Percentiles rank a stretch among this genome's conserved stretches.
These are phyloP conservation scores for Dendrophyllia cribrosa DNA, from an alignment of 64 coral and sea anemone species.

Conservation along the genomic window DNA sequence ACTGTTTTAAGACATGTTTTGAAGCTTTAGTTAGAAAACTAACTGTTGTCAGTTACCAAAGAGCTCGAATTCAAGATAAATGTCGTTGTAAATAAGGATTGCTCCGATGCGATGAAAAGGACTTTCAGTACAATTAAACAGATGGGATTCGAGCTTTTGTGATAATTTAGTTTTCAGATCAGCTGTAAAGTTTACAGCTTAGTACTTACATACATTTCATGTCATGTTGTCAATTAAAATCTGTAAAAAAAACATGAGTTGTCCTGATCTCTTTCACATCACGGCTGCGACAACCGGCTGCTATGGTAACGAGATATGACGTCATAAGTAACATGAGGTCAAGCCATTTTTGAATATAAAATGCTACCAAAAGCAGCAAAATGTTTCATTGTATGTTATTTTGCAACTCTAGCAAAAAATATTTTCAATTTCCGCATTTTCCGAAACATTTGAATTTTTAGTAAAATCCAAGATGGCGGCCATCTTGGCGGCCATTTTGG, in stretches of 20 bases:
- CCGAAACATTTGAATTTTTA: too few species aligned
- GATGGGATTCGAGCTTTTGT: slow-evolving; percentile 15
- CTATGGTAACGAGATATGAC: too few species aligned
- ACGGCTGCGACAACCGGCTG: too few species aligned
- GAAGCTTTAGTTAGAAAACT: slow-evolving; percentile 33
- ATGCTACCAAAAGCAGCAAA: too few species aligned
- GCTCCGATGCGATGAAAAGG: slow-evolving; percentile 22
- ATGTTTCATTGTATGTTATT: too few species aligned
- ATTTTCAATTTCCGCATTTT: too few species aligned
- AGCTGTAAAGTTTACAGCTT: slow-evolving; percentile 7
- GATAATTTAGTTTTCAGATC: slow-evolving; percentile 39
- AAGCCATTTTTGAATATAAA: too few species aligned
- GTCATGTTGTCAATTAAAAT: slow-evolving; percentile 47
- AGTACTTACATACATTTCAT: not conserved
- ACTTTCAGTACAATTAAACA: not conserved
- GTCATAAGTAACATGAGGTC: too few species aligned
- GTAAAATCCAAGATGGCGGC: too few species aligned
- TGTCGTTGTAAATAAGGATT: slow-evolving; percentile 82
- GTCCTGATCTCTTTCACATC: not conserved
- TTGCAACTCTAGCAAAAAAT: too few species aligned
- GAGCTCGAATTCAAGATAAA: slow-evolving; percentile 44
- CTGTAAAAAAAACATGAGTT: not conserved
- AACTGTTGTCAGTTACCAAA: slow-evolving; percentile 31
- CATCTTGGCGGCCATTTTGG: too few species aligned
- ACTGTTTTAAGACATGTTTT: slow-evolving; percentile 43